Base-by-base conservation (phyloP, 1,140 invertebrate genomes). In the Apis cerana region DNA sequence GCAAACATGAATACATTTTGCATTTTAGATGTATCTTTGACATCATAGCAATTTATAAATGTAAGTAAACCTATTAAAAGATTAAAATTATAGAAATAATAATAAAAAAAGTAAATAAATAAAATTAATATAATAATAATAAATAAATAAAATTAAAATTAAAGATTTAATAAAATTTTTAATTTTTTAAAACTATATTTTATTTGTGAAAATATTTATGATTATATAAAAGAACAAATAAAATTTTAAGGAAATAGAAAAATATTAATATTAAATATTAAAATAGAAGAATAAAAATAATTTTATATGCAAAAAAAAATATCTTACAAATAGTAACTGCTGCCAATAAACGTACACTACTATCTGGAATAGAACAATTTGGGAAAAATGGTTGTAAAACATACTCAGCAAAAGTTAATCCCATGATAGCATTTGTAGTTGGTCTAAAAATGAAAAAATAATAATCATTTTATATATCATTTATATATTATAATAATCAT, bases 341-440 rank as follows among this genome's bases (percentile, higher is more conserved):
- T 67, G 97, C 97, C 64, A 98, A 93, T 15, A 98, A 93, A 83
- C 96, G 95, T 52, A 97, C 95, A 15, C 97, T 96, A 88, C 94
- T 94, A 59, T 96, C 95, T 13, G 97, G 97, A 2, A 96, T 96
- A 19, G 95, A 93, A 92, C 97, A 98, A 52, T 94, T 94, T 1
- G 96, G 95, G 96, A 98, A 99, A 82, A 99, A 95, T 13, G 99
- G 98, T 93, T 99, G 96, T 19, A 99, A 94, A 80, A 99, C 97
- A 93, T 99, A 99, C 92, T 98, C 97, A 11, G 99, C 98, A 94
- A 99, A 99, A 17, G 98, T 99, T 61, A 99, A 94, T 0, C 98
- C 98, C 62, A 98, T 99, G 83, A 99, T 99, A 23, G 99, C 99
- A 95, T 99, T 99, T 43, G 98, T 98, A 12, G 98, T 98, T 12